A percentile compares a stretch with the other conserved stretches of the same genome.
Evolutionary conservation across 2,888 invertebrate species (phyloP).

Genomic region (Tiliacea citrago): DNA sequence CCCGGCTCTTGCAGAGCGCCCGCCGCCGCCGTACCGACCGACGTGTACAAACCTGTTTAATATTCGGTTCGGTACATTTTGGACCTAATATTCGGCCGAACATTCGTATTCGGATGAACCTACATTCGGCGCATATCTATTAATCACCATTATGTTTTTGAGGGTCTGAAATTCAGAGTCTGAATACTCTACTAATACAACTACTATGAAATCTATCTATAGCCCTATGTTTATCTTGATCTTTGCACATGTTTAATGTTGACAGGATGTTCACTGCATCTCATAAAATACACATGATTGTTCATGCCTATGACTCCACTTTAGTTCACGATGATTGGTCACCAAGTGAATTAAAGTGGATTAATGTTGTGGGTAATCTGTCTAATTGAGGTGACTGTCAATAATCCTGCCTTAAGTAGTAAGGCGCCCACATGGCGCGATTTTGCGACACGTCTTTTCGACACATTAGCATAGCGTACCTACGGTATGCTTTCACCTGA

Average conservation of each 20-base stretch:
- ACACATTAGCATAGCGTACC: not conserved
- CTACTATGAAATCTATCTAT: not conserved
- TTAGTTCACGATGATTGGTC: not conserved
- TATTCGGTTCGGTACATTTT: too few relatives aligned
- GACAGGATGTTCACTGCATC: conserved; percentile 10
- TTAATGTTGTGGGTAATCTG: conserved; percentile 21
- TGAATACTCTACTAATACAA: not conserved
- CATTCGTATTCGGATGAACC: too few relatives aligned
- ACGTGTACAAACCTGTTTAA: too few relatives aligned
- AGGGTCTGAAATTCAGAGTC: not conserved
- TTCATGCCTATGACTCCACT: not conserved
- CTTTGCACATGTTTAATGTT: not conserved
- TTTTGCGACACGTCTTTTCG: not conserved
- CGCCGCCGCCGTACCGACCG: too few relatives aligned
- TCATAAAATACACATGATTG: conserved; percentile 11
- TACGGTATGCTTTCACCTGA: not conserved
- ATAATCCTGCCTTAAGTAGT: not conserved
- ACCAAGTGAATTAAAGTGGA: conserved; percentile 4
- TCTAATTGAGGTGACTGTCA: conserved; percentile 31
- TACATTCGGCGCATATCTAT: too few relatives aligned
- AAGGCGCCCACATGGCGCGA: not conserved
- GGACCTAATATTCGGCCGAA: too few relatives aligned
- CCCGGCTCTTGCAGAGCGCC: too few relatives aligned
- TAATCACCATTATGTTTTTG: not conserved
- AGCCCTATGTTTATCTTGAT: not conserved